Evolutionary conservation across 2,113 vertebrate genomes (phyloP).

Genomic region (Pimephales promelas): DNA sequence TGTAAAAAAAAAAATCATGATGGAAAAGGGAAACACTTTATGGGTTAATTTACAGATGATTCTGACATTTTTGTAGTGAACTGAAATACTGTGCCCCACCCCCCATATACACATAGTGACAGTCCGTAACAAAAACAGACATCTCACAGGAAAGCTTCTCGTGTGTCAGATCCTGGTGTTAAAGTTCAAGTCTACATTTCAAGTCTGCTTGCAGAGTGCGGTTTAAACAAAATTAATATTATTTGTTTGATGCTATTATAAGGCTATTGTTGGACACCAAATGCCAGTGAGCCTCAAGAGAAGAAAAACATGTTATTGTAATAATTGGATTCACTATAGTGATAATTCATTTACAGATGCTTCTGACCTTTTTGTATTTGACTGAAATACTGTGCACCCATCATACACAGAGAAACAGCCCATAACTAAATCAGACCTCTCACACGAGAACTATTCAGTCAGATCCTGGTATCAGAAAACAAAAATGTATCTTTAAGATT

Average conservation of each 20-base stretch:
- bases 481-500: neutral
- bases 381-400: slow-evolving; percentile 1
- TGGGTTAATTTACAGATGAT: neutral
- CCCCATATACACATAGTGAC: neutral
- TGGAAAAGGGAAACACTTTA: neutral
- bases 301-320: neutral
- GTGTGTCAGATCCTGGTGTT: too few species aligned
- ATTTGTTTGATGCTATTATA: neutral
- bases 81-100: slow-evolving; percentile 12
- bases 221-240: neutral
- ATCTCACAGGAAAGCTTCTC: too few species aligned
- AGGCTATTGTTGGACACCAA: neutral
- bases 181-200: neutral
- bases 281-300: neutral
- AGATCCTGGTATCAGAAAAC: neutral
- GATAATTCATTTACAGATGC: neutral
- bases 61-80: slow-evolving; percentile 13
- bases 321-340: neutral
- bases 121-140: slow-evolving; percentile 16
- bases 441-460: neutral
- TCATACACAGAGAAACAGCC: neutral
- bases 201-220: neutral
- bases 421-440: neutral
- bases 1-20: neutral
- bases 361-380: slow-evolving; percentile 17